phyloP scores from a whole-genome alignment of 2,797 vertebrate genomes.

The Simalia tracyae region DNA sequence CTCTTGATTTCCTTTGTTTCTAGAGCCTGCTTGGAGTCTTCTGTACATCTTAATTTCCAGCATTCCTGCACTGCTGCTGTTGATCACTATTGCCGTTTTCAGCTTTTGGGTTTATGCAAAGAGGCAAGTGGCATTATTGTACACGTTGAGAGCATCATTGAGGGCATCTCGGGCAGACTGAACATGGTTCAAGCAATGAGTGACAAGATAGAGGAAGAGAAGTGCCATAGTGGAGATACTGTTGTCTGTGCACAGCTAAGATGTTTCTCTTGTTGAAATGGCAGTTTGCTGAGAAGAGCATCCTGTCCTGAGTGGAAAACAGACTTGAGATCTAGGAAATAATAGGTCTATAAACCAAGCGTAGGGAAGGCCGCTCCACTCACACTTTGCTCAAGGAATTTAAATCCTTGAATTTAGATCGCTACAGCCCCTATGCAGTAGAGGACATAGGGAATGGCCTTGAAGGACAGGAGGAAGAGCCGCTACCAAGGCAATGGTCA shows the following conservation, averaged over 20 bases:
- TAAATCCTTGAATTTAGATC: neutral
- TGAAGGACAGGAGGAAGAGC: neutral
- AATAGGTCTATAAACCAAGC: neutral
- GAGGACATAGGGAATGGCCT: neutral
- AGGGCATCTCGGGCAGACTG: neutral
- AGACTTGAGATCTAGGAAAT: neutral
- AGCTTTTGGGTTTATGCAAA: conserved; percentile 79
- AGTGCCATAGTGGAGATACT: neutral
- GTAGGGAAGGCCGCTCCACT: neutral
- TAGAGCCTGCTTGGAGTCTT: conserved; percentile 76
- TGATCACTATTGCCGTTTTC: conserved; percentile 75
- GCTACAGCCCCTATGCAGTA: neutral
- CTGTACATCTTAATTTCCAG: conserved; percentile 84
- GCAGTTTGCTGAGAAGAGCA: neutral
- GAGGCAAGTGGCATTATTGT: conserved; percentile 75
- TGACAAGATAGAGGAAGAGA: neutral
- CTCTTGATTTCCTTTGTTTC: conserved; percentile 4
- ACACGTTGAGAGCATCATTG: rapidly evolving
- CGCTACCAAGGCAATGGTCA: neutral
- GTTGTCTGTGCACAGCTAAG: neutral
- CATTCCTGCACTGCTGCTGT: conserved; percentile 80
- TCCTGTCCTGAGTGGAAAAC: neutral
- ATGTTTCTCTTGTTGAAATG: too few species aligned
- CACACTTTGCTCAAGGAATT: neutral
- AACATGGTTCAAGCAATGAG: neutral